Percentiles rank a stretch among this genome's conserved stretches.
These are phyloP conservation scores for Tragelaphus imberbis DNA, from an alignment of 2,113 vertebrate species.

Conservation along the genomic window DNA sequence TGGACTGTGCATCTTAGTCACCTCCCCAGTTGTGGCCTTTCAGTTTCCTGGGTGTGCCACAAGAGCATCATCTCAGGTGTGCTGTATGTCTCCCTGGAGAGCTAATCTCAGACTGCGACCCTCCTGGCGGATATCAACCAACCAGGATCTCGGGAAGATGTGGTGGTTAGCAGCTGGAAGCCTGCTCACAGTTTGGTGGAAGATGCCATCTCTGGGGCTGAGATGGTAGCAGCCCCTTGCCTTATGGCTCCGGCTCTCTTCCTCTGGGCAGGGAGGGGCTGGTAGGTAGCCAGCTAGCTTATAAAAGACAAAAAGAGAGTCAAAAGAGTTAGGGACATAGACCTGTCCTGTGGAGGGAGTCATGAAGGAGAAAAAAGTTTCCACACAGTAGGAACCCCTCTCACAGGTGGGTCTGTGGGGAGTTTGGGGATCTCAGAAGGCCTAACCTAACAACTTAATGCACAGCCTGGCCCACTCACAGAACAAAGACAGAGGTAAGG, in stretches of 20 bases:
- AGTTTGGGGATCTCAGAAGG: neutral
- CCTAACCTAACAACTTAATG: neutral
- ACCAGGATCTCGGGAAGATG: neutral
- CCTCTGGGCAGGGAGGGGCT: rapidly evolving
- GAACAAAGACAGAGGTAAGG: neutral
- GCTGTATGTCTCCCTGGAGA: rapidly evolving
- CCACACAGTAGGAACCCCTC: neutral
- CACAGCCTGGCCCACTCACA: neutral
- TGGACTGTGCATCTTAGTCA: neutral
- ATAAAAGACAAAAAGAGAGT: neutral
- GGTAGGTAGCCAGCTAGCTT: neutral
- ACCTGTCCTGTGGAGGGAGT: neutral
- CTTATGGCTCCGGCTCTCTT: neutral
- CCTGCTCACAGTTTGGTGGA: neutral
- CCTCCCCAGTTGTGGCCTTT: neutral
- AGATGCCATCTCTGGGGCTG: neutral
- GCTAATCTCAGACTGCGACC: neutral
- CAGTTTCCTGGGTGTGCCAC: neutral
- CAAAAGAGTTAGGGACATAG: neutral
- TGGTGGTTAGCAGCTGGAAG: neutral
- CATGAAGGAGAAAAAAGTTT: neutral
- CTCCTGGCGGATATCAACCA: neutral
- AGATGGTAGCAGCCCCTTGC: neutral
- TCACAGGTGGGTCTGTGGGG: neutral
- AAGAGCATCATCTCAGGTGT: neutral